These are phyloP conservation scores for Amphipyra tragopoginis DNA, from an alignment of 2,888 invertebrate species.

Conservation along the genomic window DNA sequence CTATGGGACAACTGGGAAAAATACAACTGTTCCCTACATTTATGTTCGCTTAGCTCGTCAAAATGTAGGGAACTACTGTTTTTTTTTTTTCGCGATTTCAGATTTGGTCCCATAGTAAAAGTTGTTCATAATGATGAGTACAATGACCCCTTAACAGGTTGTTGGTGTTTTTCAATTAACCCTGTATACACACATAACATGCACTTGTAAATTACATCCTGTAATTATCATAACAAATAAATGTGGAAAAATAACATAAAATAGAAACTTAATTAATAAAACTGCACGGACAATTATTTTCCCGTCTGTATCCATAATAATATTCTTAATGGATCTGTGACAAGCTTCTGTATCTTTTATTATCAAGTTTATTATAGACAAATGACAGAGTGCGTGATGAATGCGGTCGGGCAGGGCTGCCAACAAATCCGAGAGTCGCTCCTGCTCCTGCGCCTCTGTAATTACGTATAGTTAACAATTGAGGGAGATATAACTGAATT, in stretches of 20 bases:
- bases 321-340: constrained; percentile 37
- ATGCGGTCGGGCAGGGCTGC: constrained; percentile 8
- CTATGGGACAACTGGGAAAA: no score
- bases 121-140: no score
- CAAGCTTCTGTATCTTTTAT: constrained; percentile 40
- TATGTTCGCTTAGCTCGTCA: no score
- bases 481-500: constrained; percentile 30
- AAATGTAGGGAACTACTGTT: no score
- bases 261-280: constrained; percentile 15
- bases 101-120: no score
- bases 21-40: no score
- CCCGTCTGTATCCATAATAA: constrained; percentile 17
- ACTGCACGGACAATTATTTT: constrained; percentile 7
- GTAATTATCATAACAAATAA: background rate
- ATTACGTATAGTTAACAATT: constrained; percentile 45
- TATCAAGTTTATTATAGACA: constrained; percentile 52
- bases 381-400: constrained; percentile 48
- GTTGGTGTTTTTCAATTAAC: no score
- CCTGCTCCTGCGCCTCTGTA: constrained; percentile 15
- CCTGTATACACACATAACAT: no score
- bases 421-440: constrained; percentile 13
- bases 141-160: no score
- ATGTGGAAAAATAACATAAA: constrained; percentile 7
- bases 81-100: no score
- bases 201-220: no score